Percentiles rank a stretch among this genome's conserved stretches.
Evolutionary conservation across 2,797 vertebrate species (phyloP).

Genomic region (Chrosomus eos): DNA sequence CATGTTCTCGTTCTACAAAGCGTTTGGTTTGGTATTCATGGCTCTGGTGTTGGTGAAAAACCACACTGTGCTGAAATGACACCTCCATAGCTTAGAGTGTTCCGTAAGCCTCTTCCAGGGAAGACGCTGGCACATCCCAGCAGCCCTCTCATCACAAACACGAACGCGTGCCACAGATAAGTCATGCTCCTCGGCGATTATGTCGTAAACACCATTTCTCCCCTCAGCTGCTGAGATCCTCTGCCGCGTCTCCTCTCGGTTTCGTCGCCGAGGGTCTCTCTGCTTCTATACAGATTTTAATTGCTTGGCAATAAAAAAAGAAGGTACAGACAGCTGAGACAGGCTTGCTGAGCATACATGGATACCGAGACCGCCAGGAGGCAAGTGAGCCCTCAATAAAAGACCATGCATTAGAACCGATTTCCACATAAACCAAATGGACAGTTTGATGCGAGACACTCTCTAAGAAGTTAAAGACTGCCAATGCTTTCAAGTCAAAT

Average conservation of each 20-base stretch:
- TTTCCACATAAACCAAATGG: slow-evolving; percentile 55
- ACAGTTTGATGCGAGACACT: slow-evolving; percentile 37
- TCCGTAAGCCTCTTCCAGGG: slow-evolving; percentile 68
- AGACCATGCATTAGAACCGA: slow-evolving; percentile 44
- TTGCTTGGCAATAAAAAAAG: slow-evolving; percentile 62
- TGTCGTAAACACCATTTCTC: slow-evolving; percentile 62
- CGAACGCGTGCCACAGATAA: slow-evolving; percentile 66
- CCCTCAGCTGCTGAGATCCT: slow-evolving; percentile 45
- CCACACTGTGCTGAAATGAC: slow-evolving; percentile 68
- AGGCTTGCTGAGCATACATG: slow-evolving; percentile 27
- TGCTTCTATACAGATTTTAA: slow-evolving; percentile 54
- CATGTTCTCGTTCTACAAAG: slow-evolving; percentile 32
- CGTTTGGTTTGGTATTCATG: slow-evolving; percentile 51
- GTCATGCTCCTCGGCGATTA: slow-evolving; percentile 68
- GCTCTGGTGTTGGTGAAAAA: slow-evolving; percentile 54
- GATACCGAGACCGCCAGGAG: slow-evolving; percentile 46
- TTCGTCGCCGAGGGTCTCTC: slow-evolving; percentile 38
- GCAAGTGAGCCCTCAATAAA: slow-evolving; percentile 56
- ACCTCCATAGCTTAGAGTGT: slow-evolving; percentile 64
- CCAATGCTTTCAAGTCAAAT: slow-evolving; percentile 50
- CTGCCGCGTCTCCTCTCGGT: slow-evolving; percentile 8
- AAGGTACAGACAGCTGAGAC: slow-evolving; percentile 51
- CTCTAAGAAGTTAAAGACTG: slow-evolving; percentile 49
- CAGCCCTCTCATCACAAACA: slow-evolving; percentile 65
- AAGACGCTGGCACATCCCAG: slow-evolving; percentile 62